phyloP scores from a whole-genome alignment of 2,888 invertebrate species.

The Neocrepidodera transversa region DNA sequence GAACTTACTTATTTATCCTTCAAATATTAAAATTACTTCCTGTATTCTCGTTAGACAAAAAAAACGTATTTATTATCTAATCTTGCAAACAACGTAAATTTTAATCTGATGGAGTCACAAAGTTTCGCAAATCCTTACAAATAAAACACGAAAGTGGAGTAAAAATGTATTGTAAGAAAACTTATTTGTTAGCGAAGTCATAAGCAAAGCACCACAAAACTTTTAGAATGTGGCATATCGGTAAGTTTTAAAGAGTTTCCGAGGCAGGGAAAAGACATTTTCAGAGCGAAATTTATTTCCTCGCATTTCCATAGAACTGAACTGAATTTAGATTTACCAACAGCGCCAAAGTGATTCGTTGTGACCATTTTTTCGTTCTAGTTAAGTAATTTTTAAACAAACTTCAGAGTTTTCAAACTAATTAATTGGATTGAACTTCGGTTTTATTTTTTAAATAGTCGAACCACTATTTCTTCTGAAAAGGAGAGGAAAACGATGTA shows the following conservation, averaged over 20 bases:
- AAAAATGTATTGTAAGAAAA: constrained; percentile 26
- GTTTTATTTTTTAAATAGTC: too few relatives aligned
- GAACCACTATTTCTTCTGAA: too few relatives aligned
- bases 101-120: not conserved
- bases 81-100: not conserved
- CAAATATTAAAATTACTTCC: too few relatives aligned
- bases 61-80: too few relatives aligned
- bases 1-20: too few relatives aligned
- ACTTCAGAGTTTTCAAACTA: too few relatives aligned
- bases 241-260: constrained; percentile 28
- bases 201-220: constrained; percentile 23
- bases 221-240: constrained; percentile 26
- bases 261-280: constrained; percentile 13
- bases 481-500: too few relatives aligned
- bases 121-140: constrained; percentile 17
- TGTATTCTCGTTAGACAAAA: too few relatives aligned
- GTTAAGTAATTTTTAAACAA: too few relatives aligned
- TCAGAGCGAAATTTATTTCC: constrained; percentile 26
- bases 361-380: too few relatives aligned
- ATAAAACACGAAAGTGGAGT: constrained; percentile 20
- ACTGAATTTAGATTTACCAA: constrained; percentile 24
- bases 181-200: constrained; percentile 27
- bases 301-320: constrained; percentile 20
- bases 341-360: constrained; percentile 5
- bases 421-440: too few relatives aligned